Conservation (phyloP, 2,888 invertebrate genomes). For the Linnaemya tessellans region DNA sequence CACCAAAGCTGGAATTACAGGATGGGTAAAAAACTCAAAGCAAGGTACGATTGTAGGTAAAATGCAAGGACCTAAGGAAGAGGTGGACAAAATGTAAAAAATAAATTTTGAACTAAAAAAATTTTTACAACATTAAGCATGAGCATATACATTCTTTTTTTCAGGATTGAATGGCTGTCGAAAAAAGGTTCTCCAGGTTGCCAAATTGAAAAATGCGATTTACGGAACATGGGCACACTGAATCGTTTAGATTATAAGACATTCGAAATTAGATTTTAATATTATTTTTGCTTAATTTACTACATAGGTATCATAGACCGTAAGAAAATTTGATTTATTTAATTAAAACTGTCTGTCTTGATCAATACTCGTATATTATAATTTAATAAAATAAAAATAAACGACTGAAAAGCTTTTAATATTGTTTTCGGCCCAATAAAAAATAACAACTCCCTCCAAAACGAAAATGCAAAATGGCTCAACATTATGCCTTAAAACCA, state of each 20-base stretch:
- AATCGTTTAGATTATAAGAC: conserved; percentile 86
- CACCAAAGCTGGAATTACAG: conserved; percentile 88
- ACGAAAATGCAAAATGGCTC: no score
- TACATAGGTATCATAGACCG: conserved; percentile 46
- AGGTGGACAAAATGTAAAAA: conserved; percentile 93
- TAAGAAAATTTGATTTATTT: conserved; percentile 61
- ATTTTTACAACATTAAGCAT: neutral
- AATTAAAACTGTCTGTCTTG: conserved; percentile 21
- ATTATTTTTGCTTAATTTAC: conserved; percentile 34
- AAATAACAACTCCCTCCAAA: no score
- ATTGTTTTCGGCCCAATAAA: no score
- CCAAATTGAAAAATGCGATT: conserved; percentile 91
- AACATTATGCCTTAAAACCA: no score
- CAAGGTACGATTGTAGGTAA: conserved; percentile 94
- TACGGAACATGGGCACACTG: conserved; percentile 91
- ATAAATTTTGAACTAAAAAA: neutral
- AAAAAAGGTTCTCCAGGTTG: conserved; percentile 93
- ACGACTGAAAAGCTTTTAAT: no score
- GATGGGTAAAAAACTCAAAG: conserved; percentile 97
- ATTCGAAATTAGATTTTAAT: conserved; percentile 92
- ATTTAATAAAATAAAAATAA: neutral
- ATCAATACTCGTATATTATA: conserved; percentile 7
- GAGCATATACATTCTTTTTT: neutral
- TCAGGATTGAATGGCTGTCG: conserved; percentile 92
- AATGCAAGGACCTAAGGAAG: conserved; percentile 91